phyloP scores from a whole-genome alignment of 2,797 vertebrate species.

The Leptodactylus fallax region DNA sequence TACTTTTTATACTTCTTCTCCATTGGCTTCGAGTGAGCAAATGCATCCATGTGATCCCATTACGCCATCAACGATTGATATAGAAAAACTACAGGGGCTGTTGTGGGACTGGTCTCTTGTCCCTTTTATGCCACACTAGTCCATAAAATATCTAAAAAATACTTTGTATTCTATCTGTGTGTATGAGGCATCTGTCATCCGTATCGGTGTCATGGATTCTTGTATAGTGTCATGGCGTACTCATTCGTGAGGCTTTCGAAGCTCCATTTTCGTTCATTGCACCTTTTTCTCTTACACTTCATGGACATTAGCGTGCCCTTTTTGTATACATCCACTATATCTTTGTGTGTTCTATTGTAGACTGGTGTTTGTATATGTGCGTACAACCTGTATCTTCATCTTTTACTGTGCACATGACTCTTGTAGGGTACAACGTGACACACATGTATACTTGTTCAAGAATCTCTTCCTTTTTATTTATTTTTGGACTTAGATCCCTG shows the following conservation, averaged over 20 bases:
- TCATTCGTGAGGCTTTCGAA: neutral
- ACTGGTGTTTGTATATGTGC: neutral
- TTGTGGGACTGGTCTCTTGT: neutral
- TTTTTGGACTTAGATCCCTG: neutral
- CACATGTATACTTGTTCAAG: neutral
- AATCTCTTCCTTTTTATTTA: neutral
- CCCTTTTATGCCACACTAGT: neutral
- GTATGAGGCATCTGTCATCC: constrained; percentile 9
- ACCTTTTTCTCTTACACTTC: neutral
- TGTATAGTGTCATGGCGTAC: neutral
- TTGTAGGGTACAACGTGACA: neutral
- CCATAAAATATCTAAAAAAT: neutral
- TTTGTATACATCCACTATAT: neutral
- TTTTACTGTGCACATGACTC: constrained; percentile 7
- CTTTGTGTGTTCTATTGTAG: neutral
- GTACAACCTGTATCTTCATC: neutral
- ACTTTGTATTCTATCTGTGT: neutral
- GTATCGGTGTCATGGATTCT: neutral
- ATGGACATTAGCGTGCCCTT: neutral
- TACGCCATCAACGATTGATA: neutral
- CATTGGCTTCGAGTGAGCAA: constrained; percentile 11
- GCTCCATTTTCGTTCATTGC: neutral
- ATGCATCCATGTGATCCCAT: constrained; percentile 4
- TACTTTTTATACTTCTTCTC: constrained; percentile 1
- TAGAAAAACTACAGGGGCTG: neutral